phyloP scores from a whole-genome alignment of 1,140 invertebrate species.

The Ips typographus region DNA sequence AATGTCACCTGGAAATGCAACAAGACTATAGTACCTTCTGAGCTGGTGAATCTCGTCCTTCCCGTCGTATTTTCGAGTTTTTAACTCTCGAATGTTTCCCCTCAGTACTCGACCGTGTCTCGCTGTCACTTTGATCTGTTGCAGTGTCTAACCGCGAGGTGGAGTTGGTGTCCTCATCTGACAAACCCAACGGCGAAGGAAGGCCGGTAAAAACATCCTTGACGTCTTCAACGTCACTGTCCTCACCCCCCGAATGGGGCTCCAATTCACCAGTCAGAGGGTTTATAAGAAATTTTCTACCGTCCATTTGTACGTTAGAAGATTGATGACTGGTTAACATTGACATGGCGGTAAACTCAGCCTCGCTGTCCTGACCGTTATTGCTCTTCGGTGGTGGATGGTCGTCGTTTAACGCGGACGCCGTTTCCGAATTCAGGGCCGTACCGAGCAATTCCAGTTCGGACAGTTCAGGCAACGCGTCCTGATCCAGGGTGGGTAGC shows the following conservation, averaged over 20 bases:
- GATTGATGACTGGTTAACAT: conserved; percentile 42
- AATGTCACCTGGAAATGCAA: background rate
- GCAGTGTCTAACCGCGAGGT: conserved; percentile 49
- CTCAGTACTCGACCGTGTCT: conserved; percentile 59
- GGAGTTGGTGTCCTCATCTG: conserved; percentile 50
- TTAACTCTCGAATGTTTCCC: conserved; percentile 42
- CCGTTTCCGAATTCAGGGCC: conserved; percentile 10
- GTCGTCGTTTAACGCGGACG: background rate
- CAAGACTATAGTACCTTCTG: conserved; percentile 29
- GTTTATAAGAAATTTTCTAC: conserved; percentile 80
- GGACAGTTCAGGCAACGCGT: conserved; percentile 45
- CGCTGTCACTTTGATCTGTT: conserved; percentile 64
- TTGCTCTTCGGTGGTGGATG: conserved; percentile 5
- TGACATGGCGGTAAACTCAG: conserved; percentile 6
- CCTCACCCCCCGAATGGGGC: conserved; percentile 61
- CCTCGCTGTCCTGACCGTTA: background rate
- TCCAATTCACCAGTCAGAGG: conserved; percentile 84
- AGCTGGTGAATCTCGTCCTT: conserved; percentile 49
- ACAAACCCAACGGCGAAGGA: conserved; percentile 45
- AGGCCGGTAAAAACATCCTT: conserved; percentile 49
- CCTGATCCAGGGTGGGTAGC: conserved; percentile 57
- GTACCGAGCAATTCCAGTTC: conserved; percentile 40
- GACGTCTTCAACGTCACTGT: conserved; percentile 53
- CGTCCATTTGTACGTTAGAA: conserved; percentile 52
- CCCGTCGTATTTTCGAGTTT: conserved; percentile 34